Conservation (phyloP, 23 tunicate species). For the Oikopleura dioica region DNA sequence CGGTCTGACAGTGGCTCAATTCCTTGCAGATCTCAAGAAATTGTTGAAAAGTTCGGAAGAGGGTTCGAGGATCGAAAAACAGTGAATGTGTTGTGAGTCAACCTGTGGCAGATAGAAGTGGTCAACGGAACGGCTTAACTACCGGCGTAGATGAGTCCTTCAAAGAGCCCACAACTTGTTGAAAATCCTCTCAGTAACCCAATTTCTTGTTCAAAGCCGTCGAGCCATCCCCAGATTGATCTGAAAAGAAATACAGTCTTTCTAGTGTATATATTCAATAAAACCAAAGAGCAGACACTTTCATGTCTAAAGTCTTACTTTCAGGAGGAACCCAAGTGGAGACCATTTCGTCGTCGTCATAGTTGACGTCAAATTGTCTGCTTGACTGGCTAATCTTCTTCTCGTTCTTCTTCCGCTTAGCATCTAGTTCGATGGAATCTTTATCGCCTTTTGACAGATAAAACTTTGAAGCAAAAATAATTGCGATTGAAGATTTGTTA, state of each 20-base stretch:
- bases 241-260: neutral
- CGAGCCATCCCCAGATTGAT: neutral
- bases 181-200: neutral
- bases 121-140: too few species aligned
- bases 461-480: too few species aligned
- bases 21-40: too few species aligned
- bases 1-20: too few species aligned
- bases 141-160: neutral
- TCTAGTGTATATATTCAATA: neutral
- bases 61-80: too few species aligned
- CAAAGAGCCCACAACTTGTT: neutral
- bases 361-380: neutral
- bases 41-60: too few species aligned
- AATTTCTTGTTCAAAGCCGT: neutral
- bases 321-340: constrained; percentile 14
- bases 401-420: neutral
- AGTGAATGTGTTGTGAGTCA: too few species aligned
- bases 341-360: neutral
- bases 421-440: neutral
- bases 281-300: neutral
- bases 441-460: neutral
- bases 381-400: neutral
- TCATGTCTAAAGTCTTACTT: neutral
- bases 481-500: too few species aligned
- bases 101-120: too few species aligned